phyloP scores from a whole-genome alignment of 2,797 vertebrate species.

The Luscinia luscinia region DNA sequence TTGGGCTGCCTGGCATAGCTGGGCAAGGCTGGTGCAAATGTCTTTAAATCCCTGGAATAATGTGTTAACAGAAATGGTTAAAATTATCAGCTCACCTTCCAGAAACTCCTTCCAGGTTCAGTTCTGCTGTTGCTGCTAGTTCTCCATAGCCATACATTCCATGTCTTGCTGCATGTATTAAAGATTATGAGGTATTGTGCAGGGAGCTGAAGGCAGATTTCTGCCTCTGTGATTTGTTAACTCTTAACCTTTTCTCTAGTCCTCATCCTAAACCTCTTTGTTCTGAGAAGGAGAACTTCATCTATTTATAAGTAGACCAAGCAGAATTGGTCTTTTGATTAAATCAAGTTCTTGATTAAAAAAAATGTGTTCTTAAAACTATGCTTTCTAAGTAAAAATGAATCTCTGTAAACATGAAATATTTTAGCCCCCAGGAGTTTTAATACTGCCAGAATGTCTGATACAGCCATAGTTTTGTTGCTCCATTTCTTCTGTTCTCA shows the following conservation, averaged over 20 bases:
- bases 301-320: not conserved
- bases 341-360: not conserved
- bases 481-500: not conserved
- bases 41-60: not conserved
- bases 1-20: not conserved
- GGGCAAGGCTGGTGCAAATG: not conserved
- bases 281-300: not conserved
- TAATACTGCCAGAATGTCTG: not conserved
- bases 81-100: not conserved
- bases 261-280: not conserved
- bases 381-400: not conserved
- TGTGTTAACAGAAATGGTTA: not conserved
- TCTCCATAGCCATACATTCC: not conserved
- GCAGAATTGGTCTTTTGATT: not conserved
- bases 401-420: not conserved
- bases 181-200: not conserved
- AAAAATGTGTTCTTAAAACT: not conserved
- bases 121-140: not conserved
- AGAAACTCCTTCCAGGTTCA: not conserved
- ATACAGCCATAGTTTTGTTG: not conserved
- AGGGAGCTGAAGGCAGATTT: not conserved
- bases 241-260: not conserved
- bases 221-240: not conserved
- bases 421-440: not conserved
- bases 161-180: not conserved